These are phyloP conservation scores for Epirrita christyi DNA, from an alignment of 2,888 invertebrate species.

Conservation along the genomic window DNA sequence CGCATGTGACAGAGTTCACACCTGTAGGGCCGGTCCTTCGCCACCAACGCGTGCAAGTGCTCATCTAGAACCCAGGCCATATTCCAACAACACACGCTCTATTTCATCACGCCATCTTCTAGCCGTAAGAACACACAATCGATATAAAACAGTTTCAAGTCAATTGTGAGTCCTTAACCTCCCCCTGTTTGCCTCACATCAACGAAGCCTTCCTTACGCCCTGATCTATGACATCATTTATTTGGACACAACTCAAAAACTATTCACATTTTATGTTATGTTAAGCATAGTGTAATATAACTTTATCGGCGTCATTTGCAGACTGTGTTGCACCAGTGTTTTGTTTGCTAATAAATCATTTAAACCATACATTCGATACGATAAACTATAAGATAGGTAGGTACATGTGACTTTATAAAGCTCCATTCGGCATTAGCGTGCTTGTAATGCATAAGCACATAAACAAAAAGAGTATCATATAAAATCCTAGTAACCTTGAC, in stretches of 20 bases:
- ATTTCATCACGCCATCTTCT: slow-evolving; percentile 40
- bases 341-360: slow-evolving; percentile 45
- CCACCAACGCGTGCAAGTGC: slow-evolving; percentile 83
- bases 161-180: slow-evolving; percentile 72
- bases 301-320: slow-evolving; percentile 37
- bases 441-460: slow-evolving; percentile 38
- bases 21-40: slow-evolving; percentile 86
- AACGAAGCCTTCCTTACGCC: slow-evolving; percentile 77
- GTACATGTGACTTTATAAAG: slow-evolving; percentile 49
- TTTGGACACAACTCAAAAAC: slow-evolving; percentile 81
- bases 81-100: slow-evolving; percentile 63
- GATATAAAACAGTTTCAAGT: slow-evolving; percentile 38
- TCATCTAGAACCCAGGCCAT: slow-evolving; percentile 82
- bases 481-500: slow-evolving; percentile 20
- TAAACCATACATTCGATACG: slow-evolving; percentile 44
- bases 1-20: slow-evolving; percentile 88
- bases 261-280: slow-evolving; percentile 79
- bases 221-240: slow-evolving; percentile 65
- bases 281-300: slow-evolving; percentile 40
- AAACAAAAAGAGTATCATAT: slow-evolving; percentile 12
- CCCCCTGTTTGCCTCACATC: slow-evolving; percentile 81
- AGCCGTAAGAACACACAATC: slow-evolving; percentile 63
- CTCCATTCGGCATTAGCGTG: slow-evolving; percentile 57
- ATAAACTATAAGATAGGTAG: slow-evolving; percentile 46
- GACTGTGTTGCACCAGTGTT: slow-evolving; percentile 74